Base-by-base conservation (phyloP, 2,113 vertebrate genomes). In the Otus sunia region DNA sequence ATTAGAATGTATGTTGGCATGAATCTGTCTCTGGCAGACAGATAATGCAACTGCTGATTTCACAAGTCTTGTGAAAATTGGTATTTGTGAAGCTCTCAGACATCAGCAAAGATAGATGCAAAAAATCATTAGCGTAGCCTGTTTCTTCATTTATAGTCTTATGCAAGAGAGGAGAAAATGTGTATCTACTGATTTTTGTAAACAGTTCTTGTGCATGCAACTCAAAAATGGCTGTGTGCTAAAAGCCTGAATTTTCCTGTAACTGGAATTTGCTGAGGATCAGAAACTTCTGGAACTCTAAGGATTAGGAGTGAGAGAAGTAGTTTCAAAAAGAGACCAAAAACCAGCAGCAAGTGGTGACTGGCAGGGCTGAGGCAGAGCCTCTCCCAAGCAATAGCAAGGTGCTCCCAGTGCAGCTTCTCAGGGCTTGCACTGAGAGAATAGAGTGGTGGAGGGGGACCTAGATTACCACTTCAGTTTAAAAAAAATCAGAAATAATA, bases 31-130 rank as follows among this genome's bases (percentile, higher is more conserved):
- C 63, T 53, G 36, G 29, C 45, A 91, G 50, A 78, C 56, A 90
- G 39, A 45, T 92, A 90, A 89, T 74, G 26, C 29, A 89, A 80
- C n/a, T 80, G 23, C 76, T 84, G 64, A 39, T 94, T 95, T 94
- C 63, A 87, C 86, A 90, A 81, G 52, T 87, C 30, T 92, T 82
- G 69, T 91, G 77, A 94, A 92, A 96, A 92, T 41, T 73, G 34
- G 1, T 93, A 56, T 76, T 67, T 69, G 53, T 86, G 52, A 94
- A 81, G 43, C 27, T 85, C 52, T 85, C 73, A 91, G 80, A 92
- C 81, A 89, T 21, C 47, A 72, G 60, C 56, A 78, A 83, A 88
- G 64, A 88, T 26, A 88, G 50, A 69, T 79, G 34, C n/a, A 79
- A 90, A 92, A 82, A 81, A 32, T 45, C 26, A 36, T 84, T 68